Conservation (phyloP, 2,113 vertebrate genomes). For the Pangasianodon hypophthalmus region DNA sequence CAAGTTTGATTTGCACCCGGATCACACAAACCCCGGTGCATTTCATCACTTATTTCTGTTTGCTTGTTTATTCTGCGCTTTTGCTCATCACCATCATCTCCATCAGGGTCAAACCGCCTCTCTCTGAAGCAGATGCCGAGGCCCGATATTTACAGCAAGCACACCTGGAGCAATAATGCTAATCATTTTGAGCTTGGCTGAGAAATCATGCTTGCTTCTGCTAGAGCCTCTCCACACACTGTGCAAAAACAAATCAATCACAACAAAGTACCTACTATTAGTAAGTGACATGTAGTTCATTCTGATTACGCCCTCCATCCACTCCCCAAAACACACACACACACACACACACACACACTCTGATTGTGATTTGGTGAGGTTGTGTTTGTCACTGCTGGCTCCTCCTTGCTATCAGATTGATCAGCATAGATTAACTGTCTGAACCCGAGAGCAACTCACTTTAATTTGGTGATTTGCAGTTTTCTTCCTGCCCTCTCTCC, state of each 20-base stretch:
- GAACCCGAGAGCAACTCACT: conserved; percentile 28
- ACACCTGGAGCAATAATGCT: conserved; percentile 76
- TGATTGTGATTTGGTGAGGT: conserved; percentile 50
- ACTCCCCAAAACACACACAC: conserved; percentile 54
- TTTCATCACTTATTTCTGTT: neutral
- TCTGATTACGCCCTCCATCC: conserved; percentile 71
- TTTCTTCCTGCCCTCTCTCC: neutral
- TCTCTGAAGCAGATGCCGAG: conserved; percentile 60
- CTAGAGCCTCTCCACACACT: conserved; percentile 56
- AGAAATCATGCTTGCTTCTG: conserved; percentile 60
- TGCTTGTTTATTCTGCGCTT: conserved; percentile 48
- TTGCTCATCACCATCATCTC: conserved; percentile 24
- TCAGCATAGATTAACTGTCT: conserved; percentile 30
- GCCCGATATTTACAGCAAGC: conserved; percentile 72
- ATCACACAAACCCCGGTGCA: neutral
- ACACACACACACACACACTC: neutral
- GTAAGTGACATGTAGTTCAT: conserved; percentile 72
- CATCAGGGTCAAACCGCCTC: conserved; percentile 53
- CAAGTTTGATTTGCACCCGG: neutral
- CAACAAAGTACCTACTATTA: conserved; percentile 73
- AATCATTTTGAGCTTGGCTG: conserved; percentile 65
- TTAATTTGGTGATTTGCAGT: conserved; percentile 40
- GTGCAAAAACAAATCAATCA: conserved; percentile 77
- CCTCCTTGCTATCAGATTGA: conserved; percentile 46
- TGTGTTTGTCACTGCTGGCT: conserved; percentile 59